phyloP scores from a whole-genome alignment of 2,888 invertebrate genomes.

The Mesodorylaimus sp. region DNA sequence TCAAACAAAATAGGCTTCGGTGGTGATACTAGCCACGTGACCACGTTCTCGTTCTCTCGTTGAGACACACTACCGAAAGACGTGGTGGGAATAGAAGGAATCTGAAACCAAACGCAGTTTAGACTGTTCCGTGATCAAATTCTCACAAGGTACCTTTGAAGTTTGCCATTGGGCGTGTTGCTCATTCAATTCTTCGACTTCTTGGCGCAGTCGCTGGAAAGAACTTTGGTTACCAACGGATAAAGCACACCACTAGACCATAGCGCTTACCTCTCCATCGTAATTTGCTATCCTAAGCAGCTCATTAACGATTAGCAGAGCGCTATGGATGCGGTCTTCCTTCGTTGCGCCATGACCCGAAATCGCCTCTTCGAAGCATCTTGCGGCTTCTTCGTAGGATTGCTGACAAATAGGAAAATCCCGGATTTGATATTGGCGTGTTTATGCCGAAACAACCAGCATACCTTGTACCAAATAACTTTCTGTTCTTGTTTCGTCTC shows the following conservation, averaged over 20 bases:
- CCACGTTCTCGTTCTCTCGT: slow-evolving; percentile 13
- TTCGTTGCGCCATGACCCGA: slow-evolving; percentile 7
- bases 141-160: too few relatives aligned
- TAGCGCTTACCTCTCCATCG: slow-evolving; percentile 17
- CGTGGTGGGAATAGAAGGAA: too few relatives aligned
- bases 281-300: slow-evolving; percentile 45
- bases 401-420: slow-evolving; percentile 39
- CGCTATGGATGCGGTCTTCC: slow-evolving; percentile 81
- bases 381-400: slow-evolving; percentile 71
- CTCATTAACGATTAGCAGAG: slow-evolving; percentile 77
- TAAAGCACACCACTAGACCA: slow-evolving; percentile 14
- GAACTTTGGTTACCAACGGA: background rate
- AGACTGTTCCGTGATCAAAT: too few relatives aligned
- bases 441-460: background rate
- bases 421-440: background rate
- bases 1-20: slow-evolving; percentile 46
- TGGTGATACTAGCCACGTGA: slow-evolving; percentile 18
- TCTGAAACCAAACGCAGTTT: too few relatives aligned
- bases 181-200: too few relatives aligned
- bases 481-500: slow-evolving; percentile 78
- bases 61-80: too few relatives aligned
- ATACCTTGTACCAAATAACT: slow-evolving; percentile 53
- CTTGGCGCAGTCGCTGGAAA: background rate
- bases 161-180: too few relatives aligned
- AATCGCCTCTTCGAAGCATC: slow-evolving; percentile 17